Conservation (phyloP, 2,888 invertebrate genomes). For the Philereme vetulata region DNA sequence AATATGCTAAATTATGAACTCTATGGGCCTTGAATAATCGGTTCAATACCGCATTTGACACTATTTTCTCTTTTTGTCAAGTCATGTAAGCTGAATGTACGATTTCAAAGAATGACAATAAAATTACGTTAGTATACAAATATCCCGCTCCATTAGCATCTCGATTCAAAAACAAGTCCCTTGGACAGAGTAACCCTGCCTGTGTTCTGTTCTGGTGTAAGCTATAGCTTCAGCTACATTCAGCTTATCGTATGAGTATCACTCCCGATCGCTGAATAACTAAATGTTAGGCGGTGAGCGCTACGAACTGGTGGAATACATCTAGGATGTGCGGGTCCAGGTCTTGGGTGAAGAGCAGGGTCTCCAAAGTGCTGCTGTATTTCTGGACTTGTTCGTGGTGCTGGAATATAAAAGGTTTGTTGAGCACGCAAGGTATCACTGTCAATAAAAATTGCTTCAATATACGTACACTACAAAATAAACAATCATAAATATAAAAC, state of each 20-base stretch:
- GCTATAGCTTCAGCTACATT: background rate
- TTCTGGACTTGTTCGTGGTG: constrained; percentile 99
- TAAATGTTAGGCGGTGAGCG: constrained; percentile 87
- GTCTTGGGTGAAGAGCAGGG: constrained; percentile 97
- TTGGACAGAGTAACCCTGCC: background rate
- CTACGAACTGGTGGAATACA: constrained; percentile 98
- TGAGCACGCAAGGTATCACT: background rate
- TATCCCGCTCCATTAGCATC: background rate
- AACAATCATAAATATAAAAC: too few species aligned
- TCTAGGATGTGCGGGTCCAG: constrained; percentile 97
- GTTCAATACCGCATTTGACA: too few species aligned
- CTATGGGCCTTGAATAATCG: too few species aligned
- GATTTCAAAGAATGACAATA: too few species aligned
- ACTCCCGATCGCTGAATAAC: constrained; percentile 2
- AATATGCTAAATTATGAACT: too few species aligned
- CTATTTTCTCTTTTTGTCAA: too few species aligned
- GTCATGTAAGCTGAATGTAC: too few species aligned
- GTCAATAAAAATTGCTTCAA: too few species aligned
- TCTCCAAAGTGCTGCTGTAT: constrained; percentile 97
- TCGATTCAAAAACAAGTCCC: background rate
- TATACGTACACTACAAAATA: too few species aligned
- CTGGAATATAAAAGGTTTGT: constrained; percentile 81
- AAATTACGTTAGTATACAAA: too few species aligned
- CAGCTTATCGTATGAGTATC: constrained; percentile 10
- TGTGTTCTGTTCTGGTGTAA: background rate